Evolutionary conservation across 2,888 invertebrate species (phyloP), one percentile per base, ranked within the genome.

Genomic region (Antheraea yamamai): DNA sequence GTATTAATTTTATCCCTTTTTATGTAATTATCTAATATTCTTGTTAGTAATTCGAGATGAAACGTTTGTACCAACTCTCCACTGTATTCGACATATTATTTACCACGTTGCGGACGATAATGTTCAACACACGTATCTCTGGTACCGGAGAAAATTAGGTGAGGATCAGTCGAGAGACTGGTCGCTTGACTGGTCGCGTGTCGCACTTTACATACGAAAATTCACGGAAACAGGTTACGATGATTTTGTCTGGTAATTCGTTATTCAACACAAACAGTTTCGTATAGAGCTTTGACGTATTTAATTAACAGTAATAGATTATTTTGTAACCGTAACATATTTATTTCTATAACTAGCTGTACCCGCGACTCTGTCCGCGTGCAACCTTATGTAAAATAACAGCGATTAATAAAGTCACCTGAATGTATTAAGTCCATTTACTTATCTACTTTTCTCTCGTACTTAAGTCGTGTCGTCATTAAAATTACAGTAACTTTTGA

Each of bases 61-160:
- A 58, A 74, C 58, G 39, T 75, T 72, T 75, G 72, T 73, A 75
- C 79, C 79, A 78, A 81, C 79, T 80, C 79, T 47, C 77, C 79
- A 79, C n/a, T 80, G 80, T 79, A 82, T 80, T 79, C 80, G 75
- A 77, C 77, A 77, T 78, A 79, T 81, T 83, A 64, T 64, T 82
- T 79, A 76, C 76, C 75, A 74, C 64, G 58, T 47, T 70, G 73
- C 72, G 72, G 72, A 75, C 74, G 74, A 76, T 79, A 79, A 80
- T 82, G 80, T 78, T 82, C 78, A 79, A 76, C 80, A 81, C 81
- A 80, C 82, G 81, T 78, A 72, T 71, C 75, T 76, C 81, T 74
- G 70, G 80, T 76, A 73, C 66, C 74, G 74, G 78, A 79, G 80
- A 81, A 84, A 83, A 81, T 83, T 80, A 80, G 78, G 66, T 74